These are phyloP conservation scores for Drosophila borealis DNA, from an alignment of 2,888 invertebrate genomes.

Conservation along the genomic window DNA sequence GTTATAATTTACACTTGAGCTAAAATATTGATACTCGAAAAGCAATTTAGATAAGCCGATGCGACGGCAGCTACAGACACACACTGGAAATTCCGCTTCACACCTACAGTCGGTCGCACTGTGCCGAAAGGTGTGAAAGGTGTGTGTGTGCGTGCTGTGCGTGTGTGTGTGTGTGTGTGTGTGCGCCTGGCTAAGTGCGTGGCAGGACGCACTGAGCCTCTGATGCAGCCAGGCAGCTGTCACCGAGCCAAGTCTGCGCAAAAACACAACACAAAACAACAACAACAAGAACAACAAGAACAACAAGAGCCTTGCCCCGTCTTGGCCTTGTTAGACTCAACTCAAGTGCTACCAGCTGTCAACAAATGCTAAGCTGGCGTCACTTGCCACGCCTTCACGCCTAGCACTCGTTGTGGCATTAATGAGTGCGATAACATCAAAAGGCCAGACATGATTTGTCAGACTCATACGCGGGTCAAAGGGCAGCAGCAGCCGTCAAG, in stretches of 20 bases:
- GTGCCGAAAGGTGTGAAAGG: slow-evolving; percentile 66
- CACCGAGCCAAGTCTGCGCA: slow-evolving; percentile 49
- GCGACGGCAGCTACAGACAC: slow-evolving; percentile 31
- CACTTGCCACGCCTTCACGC: slow-evolving; percentile 41
- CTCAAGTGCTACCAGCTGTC: slow-evolving; percentile 76
- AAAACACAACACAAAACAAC: slow-evolving; percentile 25
- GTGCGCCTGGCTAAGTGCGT: slow-evolving; percentile 56
- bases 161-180: slow-evolving; percentile 21
- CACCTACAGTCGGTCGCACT: slow-evolving; percentile 64
- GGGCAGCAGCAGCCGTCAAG: slow-evolving; percentile 49
- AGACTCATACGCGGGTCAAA: slow-evolving; percentile 44
- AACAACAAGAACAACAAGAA: slow-evolving; percentile 24
- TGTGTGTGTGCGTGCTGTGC: slow-evolving; percentile 16
- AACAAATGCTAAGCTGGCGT: slow-evolving; percentile 56
- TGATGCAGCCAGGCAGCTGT: slow-evolving; percentile 52
- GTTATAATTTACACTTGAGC: slow-evolving; percentile 83
- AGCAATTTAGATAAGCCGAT: slow-evolving; percentile 83
- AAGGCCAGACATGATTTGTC: slow-evolving; percentile 80
- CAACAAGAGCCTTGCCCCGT: slow-evolving; percentile 21
- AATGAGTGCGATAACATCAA: slow-evolving; percentile 81
- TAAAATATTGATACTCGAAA: slow-evolving; percentile 84
- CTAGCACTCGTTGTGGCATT: slow-evolving; percentile 31
- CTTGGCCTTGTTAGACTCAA: slow-evolving; percentile 61
- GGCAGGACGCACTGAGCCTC: slow-evolving; percentile 49
- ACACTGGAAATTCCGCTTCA: slow-evolving; percentile 82